Evolutionary conservation across 2,888 invertebrate species (phyloP).

Genomic region (Axea sp.): DNA sequence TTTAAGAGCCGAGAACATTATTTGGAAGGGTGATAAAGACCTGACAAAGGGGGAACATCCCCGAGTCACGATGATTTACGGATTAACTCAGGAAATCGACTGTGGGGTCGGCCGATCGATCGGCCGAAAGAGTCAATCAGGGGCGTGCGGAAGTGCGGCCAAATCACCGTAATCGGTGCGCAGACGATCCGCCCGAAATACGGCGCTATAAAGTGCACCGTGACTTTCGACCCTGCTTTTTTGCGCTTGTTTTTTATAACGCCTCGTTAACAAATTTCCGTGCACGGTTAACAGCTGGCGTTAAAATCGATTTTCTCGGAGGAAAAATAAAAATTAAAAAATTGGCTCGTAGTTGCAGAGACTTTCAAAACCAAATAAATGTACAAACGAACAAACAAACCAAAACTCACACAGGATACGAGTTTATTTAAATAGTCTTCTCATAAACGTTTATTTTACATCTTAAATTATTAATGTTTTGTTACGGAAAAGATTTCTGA

Average conservation of each 20-base stretch:
- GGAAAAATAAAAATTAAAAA: slow-evolving; percentile 67
- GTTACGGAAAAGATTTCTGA: too few relatives aligned
- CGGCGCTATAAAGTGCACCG: slow-evolving; percentile 4
- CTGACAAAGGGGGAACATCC: slow-evolving; percentile 26
- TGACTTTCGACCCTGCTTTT: slow-evolving; percentile 35
- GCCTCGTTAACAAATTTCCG: slow-evolving; percentile 31
- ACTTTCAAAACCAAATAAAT: too few relatives aligned
- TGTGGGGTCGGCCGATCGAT: slow-evolving; percentile 20
- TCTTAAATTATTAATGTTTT: too few relatives aligned
- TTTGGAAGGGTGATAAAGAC: slow-evolving; percentile 48
- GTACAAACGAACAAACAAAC: too few relatives aligned
- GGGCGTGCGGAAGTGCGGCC: slow-evolving; percentile 55
- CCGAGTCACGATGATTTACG: slow-evolving; percentile 48
- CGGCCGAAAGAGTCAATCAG: slow-evolving; percentile 48
- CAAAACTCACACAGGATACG: too few relatives aligned
- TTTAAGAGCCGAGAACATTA: slow-evolving; percentile 25
- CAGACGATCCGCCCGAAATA: slow-evolving; percentile 20
- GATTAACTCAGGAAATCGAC: slow-evolving; percentile 49
- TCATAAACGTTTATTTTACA: too few relatives aligned
- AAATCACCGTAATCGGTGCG: slow-evolving; percentile 52
- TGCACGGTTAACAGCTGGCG: slow-evolving; percentile 45
- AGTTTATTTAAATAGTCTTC: too few relatives aligned
- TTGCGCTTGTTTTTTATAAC: slow-evolving; percentile 7
- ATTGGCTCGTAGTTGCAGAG: too few relatives aligned
- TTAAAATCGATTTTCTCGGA: slow-evolving; percentile 65